Percentiles rank a stretch among this genome's conserved stretches.
These are phyloP conservation scores for Hydrophis major DNA, from an alignment of 2,797 vertebrate species.

Conservation along the genomic window DNA sequence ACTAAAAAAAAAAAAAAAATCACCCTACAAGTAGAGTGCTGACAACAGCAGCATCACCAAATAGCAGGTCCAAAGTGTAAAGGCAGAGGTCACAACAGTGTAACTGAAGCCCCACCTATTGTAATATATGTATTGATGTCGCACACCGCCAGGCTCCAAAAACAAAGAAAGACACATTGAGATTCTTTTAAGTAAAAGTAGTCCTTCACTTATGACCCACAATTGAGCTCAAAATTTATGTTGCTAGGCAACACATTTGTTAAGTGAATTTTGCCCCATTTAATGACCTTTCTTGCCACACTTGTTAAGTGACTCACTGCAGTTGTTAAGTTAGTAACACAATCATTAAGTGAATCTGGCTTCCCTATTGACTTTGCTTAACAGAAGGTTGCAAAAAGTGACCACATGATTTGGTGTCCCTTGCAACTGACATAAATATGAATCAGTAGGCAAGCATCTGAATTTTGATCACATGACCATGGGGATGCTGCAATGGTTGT, in stretches of 20 bases:
- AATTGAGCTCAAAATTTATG: background rate
- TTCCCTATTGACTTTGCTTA: background rate
- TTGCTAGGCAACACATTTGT: background rate
- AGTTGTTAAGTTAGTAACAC: background rate
- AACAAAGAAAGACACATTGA: background rate
- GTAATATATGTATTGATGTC: background rate
- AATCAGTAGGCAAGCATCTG: background rate
- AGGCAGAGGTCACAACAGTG: background rate
- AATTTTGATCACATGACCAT: background rate
- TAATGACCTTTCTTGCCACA: background rate
- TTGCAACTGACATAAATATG: background rate
- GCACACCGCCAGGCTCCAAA: background rate
- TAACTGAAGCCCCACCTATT: background rate
- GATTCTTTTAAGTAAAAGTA: background rate
- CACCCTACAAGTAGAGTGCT: background rate
- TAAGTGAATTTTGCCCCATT: background rate
- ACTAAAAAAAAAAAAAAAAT: background rate
- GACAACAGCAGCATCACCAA: background rate
- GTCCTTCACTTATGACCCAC: background rate
- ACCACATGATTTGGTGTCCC: background rate
- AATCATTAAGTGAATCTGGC: background rate
- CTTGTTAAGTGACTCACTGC: background rate
- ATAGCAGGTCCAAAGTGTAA: background rate
- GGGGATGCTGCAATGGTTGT: background rate
- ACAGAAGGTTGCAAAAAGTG: background rate